Base-by-base conservation (phyloP, 1,140 invertebrate species). In the Drosophila jambulina region DNA sequence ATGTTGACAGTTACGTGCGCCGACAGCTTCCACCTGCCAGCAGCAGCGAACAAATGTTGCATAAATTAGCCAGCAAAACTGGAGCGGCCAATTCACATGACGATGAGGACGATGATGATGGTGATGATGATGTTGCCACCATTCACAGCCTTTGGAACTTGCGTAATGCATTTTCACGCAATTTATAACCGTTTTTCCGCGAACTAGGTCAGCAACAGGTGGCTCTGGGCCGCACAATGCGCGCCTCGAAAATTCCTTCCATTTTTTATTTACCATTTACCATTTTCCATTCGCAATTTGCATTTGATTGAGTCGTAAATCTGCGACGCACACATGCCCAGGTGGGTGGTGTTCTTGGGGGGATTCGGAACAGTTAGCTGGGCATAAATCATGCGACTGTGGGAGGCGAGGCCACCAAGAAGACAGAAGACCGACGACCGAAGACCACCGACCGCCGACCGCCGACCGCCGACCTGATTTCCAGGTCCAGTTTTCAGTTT, bases 231-330 rank as follows among this genome's bases (percentile, higher is more conserved):
- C 56, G 21, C 48, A 49, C 46, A 65, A 75, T 79, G 61, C 48
- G 77, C 43, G 49, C 42, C 76, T 80, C 62, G 53, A 69, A 82
- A 75, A 84, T 81, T 75, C 56, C 21, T 40, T 25, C 21, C 34
- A 56, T 38, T 38, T 56, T 54, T 21, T 32, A 38, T 38, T 7
- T 21, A 40, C 38, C 38, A 40, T 40, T 5, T 4, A 25, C 3
- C n/a, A 53, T 53, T 53, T 53, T 21, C 49, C 29, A 56, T 25
- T 69, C 67, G 74, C 72, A 75, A 83, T 87, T 87, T 87, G 84
- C 84, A 88, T 87, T 88, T 87, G 84, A 87, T 87, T 87, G 84
- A 87, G 84, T 88, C 84, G 84, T 84, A 88, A 87, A 87, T 87
- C 82, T 87, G 84, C 84, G 69, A 87, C 74, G 84, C 84, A 87